Percentiles rank a stretch among this genome's conserved stretches.
These are phyloP conservation scores for Apis cerana DNA, from an alignment of 1,140 invertebrate species.

Conservation along the genomic window DNA sequence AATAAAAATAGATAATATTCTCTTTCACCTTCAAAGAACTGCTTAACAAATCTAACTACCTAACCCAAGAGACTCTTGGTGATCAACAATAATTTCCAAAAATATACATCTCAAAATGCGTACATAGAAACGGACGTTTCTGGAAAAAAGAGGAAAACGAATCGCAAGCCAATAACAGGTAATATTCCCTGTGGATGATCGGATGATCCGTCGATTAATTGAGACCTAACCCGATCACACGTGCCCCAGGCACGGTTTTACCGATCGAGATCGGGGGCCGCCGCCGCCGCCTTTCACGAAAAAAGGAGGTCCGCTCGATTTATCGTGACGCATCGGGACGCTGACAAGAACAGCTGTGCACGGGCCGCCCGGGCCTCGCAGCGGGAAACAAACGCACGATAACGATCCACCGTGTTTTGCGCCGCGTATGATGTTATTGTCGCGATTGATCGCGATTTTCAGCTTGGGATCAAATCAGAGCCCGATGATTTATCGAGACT, in stretches of 20 bases:
- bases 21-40: no score
- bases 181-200: no score
- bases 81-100: no score
- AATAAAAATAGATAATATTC: no score
- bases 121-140: no score
- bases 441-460: conserved; percentile 43
- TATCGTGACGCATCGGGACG: conserved; percentile 46
- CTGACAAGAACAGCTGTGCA: conserved; percentile 45
- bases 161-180: no score
- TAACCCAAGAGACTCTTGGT: no score
- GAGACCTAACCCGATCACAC: conserved; percentile 47
- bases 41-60: no score
- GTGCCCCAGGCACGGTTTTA: conserved; percentile 24
- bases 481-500: conserved; percentile 24
- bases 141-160: no score
- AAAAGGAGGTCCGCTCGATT: conserved; percentile 50
- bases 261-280: conserved; percentile 23
- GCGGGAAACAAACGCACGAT: conserved; percentile 48
- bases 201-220: conserved; percentile 11
- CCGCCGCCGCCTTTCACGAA: conserved; percentile 22
- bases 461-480: not conserved
- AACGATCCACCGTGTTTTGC: conserved; percentile 38
- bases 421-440: conserved; percentile 45
- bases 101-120: no score
- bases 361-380: conserved; percentile 29